Evolutionary conservation across 2,113 vertebrate genomes (phyloP), one percentile per base, ranked within the genome.

Genomic region (Aspiorhynchus laticeps): DNA sequence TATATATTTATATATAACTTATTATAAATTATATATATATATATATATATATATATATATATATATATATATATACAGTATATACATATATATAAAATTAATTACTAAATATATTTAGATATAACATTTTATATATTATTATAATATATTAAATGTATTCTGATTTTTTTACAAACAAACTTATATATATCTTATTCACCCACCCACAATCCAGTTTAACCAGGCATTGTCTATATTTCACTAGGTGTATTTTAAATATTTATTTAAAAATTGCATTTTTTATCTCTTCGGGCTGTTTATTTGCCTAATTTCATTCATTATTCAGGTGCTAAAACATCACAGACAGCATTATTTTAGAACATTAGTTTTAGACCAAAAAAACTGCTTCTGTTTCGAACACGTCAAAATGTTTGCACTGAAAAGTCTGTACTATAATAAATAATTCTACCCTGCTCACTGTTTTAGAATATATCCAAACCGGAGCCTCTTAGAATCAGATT

Each of bases 401-500:
- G 28, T 28, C 46, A 21, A 24, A 9, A 79, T 7, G 24, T 79
- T 6, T 61, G 10, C 6, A 61, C 53, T 59, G 9, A 56, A 38
- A 59, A 38, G 21, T 7, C 31, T 6, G 21, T 14, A 15, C 31
- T 7, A 80, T 36, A 38, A 76, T 48, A 76, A 48, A 48, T 48
- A 76, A 28, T 11, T 51, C n/a, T 24, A 24, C 48, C 28, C 31
- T 59, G 31, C 77, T 26, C 79, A 43, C 79, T 63, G 36, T 38
- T 80, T 80, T 15, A 81, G 2, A 65, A 43, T 46, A 2, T 65
- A 46, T 21, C 24, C 38, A 43, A 46, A 65, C 59, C 5, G 12
- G 12, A 65, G 24, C 59, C 79, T 81, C 19, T 33, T 28, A 76
- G 61, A 83, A 33, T 77, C 61, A 83, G 61, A 88, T 28, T 74